Percentiles rank a stretch among this genome's conserved stretches.
These are phyloP conservation scores for Suncus etruscus DNA, from an alignment of 2,113 vertebrate genomes.

Conservation along the genomic window DNA sequence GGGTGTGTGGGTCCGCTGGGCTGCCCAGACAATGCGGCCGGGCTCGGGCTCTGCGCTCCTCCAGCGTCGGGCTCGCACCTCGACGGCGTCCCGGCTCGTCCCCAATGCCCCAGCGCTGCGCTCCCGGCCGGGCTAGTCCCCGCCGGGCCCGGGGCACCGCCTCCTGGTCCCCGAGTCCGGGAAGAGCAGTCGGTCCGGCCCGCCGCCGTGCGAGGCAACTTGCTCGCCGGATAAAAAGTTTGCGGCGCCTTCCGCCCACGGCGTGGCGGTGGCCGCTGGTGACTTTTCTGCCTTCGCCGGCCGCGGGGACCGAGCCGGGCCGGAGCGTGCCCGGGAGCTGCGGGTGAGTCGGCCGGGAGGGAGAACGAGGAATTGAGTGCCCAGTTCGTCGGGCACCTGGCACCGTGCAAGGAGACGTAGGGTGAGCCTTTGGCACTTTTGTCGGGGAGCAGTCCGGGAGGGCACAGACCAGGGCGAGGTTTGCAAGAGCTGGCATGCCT, in stretches of 20 bases:
- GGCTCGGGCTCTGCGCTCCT: constrained; percentile 4
- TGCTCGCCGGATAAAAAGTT: constrained; percentile 79
- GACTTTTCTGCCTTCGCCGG: constrained; percentile 43
- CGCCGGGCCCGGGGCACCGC: constrained; percentile 25
- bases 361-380: neutral
- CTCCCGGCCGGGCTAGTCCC: neutral
- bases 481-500: constrained; percentile 9
- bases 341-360: constrained; percentile 57
- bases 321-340: neutral
- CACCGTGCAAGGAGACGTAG: neutral
- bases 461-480: constrained; percentile 16
- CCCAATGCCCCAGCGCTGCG: neutral
- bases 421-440: neutral
- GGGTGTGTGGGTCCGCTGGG: constrained; percentile 16
- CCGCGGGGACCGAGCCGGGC: constrained; percentile 5
- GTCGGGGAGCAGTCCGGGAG: neutral
- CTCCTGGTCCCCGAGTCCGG: neutral
- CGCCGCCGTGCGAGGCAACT: constrained; percentile 54
- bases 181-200: neutral
- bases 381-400: neutral
- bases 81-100: neutral
- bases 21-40: constrained; percentile 67
- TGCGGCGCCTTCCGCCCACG: constrained; percentile 58
- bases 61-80: neutral
- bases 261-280: constrained; percentile 40